Evolutionary conservation across 1,140 invertebrate genomes (phyloP).

Genomic region (Nasonia longicornis): DNA sequence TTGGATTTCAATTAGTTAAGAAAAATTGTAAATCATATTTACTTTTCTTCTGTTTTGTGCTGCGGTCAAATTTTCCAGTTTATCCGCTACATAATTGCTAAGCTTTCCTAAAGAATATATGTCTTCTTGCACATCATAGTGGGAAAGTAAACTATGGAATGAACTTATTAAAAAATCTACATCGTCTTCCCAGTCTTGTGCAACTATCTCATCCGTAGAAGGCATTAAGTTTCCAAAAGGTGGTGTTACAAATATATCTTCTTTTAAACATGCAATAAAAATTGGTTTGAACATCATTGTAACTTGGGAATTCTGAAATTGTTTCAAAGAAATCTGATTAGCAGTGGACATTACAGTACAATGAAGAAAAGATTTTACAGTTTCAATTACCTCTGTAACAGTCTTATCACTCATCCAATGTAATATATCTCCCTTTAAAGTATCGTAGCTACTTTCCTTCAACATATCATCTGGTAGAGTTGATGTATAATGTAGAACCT

Average conservation of each 20-base stretch:
- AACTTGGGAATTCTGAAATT: slow-evolving; percentile 70
- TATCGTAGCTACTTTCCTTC: slow-evolving; percentile 60
- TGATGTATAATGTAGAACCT: slow-evolving; percentile 61
- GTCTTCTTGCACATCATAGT: slow-evolving; percentile 75
- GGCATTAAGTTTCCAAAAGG: slow-evolving; percentile 74
- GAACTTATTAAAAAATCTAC: slow-evolving; percentile 72
- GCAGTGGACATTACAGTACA: not conserved
- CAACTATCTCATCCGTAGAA: slow-evolving; percentile 66
- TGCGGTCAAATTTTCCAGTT: slow-evolving; percentile 71
- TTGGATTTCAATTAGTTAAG: slow-evolving; percentile 15
- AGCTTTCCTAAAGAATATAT: slow-evolving; percentile 75
- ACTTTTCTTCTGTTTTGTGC: slow-evolving; percentile 72
- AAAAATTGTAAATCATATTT: slow-evolving; percentile 29
- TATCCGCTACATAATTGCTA: slow-evolving; percentile 74
- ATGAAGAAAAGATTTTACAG: not conserved
- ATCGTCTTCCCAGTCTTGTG: slow-evolving; percentile 61
- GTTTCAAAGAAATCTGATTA: slow-evolving; percentile 22
- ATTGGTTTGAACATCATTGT: slow-evolving; percentile 75
- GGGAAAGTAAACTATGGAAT: slow-evolving; percentile 73
- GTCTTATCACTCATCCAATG: slow-evolving; percentile 71
- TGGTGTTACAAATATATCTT: slow-evolving; percentile 76
- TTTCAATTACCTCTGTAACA: slow-evolving; percentile 55
- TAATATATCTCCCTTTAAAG: slow-evolving; percentile 67
- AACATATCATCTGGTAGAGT: slow-evolving; percentile 37
- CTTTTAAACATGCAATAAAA: slow-evolving; percentile 72